Evolutionary conservation across 2,113 vertebrate species (phyloP), one percentile per base, ranked within the genome.

Genomic region (Pimephales promelas): DNA sequence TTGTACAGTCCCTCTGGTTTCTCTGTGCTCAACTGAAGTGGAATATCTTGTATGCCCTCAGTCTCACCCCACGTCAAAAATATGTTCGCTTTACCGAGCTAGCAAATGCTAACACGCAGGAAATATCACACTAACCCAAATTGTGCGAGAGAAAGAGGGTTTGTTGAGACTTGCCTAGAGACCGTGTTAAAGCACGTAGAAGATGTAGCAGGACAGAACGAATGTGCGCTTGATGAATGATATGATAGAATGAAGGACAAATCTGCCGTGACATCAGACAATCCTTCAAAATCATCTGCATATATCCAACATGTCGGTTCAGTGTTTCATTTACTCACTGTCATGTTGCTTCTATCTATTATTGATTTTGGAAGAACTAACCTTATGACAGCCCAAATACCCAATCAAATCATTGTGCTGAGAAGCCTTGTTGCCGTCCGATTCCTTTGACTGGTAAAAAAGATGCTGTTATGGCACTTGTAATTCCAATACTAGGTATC

Each of bases 121-220:
- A 86, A 61, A 70, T 28, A 40, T 61, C 34, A 26, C 74, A 18
- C 14, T 62, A 77, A 81, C 54, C 10, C 45, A 43, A 40, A 79
- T 83, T 49, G 59, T 66, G 57, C 52, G 57, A 62, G 49, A 78
- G 61, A 66, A n/a, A 59, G 57, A 62, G 36, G 6, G 31, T 54
- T 80, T 74, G 77, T 61, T 64, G 64, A 84, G 54, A 71, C 54
- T 24, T 68, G 70, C 62, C 70, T n/a, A 72, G 43, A 72, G 61
- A 75, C 10, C 0, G 14, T 59, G 62, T 45, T 74, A 59, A 71
- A 77, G 54, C 79, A 66, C 62, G 74, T 22, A 64, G 26, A 74
- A 43, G 26, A 79, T 64, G 64, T 22, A 66, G 59, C 40, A 9
- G 57, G 34, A 45, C 95, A 92, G 89, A 66, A 34, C 10, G 5